Percentiles rank a stretch among this genome's conserved stretches.
phyloP scores from a whole-genome alignment of 2,113 vertebrate species.

The Protobothrops flavoviridis region DNA sequence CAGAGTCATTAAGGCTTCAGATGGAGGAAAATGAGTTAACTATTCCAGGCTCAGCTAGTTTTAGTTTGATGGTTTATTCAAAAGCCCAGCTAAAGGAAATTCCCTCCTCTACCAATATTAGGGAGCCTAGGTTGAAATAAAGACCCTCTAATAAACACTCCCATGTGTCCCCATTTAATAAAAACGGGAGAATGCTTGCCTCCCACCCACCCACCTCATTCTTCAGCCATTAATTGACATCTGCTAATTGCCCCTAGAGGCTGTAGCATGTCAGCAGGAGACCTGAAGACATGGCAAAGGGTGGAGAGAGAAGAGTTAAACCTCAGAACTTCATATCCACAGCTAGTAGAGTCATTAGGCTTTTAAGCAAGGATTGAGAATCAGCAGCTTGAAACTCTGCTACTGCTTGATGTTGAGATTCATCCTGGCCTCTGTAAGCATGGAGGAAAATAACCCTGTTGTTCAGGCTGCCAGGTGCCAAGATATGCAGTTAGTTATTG shows the following conservation, averaged over 20 bases:
- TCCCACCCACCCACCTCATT: background rate
- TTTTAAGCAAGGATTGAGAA: background rate
- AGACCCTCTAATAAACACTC: background rate
- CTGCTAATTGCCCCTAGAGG: background rate
- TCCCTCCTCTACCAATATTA: background rate
- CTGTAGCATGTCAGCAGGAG: background rate
- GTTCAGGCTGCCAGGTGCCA: too few relatives aligned
- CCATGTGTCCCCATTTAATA: background rate
- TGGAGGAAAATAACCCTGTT: background rate
- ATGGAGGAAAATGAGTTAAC: constrained; percentile 18
- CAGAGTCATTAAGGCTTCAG: constrained; percentile 34
- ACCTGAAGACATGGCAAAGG: background rate
- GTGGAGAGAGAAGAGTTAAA: background rate
- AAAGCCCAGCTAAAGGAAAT: background rate
- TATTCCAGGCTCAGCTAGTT: constrained; percentile 14
- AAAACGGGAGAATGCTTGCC: background rate
- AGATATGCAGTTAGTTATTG: background rate
- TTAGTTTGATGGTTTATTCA: background rate
- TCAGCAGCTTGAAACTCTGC: background rate
- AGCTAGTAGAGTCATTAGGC: background rate
- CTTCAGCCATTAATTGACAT: too few relatives aligned
- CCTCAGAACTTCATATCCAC: background rate
- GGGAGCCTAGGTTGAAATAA: background rate
- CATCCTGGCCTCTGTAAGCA: background rate
- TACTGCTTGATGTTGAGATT: background rate